Base-by-base conservation (phyloP, 2,888 invertebrate species). In the Mimas tiliae region DNA sequence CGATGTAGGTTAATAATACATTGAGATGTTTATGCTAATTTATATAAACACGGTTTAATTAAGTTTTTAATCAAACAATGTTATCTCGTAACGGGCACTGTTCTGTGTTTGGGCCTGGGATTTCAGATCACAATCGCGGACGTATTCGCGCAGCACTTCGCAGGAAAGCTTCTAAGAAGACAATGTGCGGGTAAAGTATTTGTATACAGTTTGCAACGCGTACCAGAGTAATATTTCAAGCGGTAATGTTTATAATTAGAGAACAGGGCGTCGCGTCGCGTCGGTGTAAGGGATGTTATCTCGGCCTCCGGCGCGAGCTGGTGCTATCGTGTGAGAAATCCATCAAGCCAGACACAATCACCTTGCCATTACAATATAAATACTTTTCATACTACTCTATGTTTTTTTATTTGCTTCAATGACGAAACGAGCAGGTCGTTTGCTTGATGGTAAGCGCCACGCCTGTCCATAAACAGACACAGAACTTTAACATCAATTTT, bases 261-360 rank as follows among this genome's bases (percentile, higher is more conserved):
- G 84, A 83, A 82, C 83, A 75, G 83, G 77, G 80, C 77, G 74
- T 76, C 73, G 72, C 83, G 75, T 83, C 76, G 80, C 77, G 74
- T 76, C 73, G 72, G 76, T 67, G 73, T 70, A 73, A 74, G 80
- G 78, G 82, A 83, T 84, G 85, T 77, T 89, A 89, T 88, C 89
- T 78, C 75, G 69, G 80, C 80, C 85, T 86, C 85, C 84, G 85
- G 84, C 83, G 87, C 82, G 83, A 77, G 76, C 78, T 71, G 67
- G 67, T 69, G 69, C 76, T 88, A 91, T 91, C 91, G 83, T 87
- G 87, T 90, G 91, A 87, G 90, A 91, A 88, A 91, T 90, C 58
- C 58, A 58, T 58, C 91, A 81, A 75, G 70, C 73, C 70, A 64
- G 65, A 70, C 71, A 72, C 71, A 67, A 67, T 69, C 69, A 70